phyloP scores from a whole-genome alignment of 1,140 invertebrate species.

The Pseudomyrmex dendroicus region DNA sequence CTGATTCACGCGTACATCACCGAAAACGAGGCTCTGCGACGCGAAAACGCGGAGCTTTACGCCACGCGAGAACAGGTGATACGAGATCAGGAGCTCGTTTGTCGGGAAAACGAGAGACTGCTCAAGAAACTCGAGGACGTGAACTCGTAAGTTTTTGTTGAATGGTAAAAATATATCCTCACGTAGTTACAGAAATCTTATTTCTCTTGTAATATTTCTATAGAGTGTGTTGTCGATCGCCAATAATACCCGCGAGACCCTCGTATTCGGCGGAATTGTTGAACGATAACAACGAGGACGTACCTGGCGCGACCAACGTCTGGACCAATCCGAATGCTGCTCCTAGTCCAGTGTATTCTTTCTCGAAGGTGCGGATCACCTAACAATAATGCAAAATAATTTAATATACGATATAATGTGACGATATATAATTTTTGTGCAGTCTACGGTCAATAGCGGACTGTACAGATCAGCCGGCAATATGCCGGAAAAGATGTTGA shows the following conservation, averaged over 20 bases:
- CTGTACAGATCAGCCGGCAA: conserved; percentile 63
- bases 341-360: conserved; percentile 75
- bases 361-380: conserved; percentile 64
- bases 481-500: conserved; percentile 86
- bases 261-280: conserved; percentile 88
- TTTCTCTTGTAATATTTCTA: conserved; percentile 44
- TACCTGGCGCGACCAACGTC: conserved; percentile 86
- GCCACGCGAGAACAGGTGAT: conserved; percentile 91
- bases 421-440: background rate
- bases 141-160: conserved; percentile 88
- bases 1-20: conserved; percentile 91
- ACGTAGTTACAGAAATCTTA: too few relatives aligned
- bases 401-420: too few relatives aligned
- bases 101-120: conserved; percentile 95
- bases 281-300: conserved; percentile 80
- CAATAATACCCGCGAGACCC: conserved; percentile 90
- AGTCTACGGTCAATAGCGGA: conserved; percentile 50
- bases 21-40: conserved; percentile 94
- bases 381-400: background rate
- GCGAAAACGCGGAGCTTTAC: conserved; percentile 95
- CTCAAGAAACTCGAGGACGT: conserved; percentile 95
- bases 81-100: conserved; percentile 95
- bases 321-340: conserved; percentile 89
- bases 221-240: conserved; percentile 91
- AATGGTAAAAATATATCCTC: background rate